Evolutionary conservation across 2,113 vertebrate species (phyloP), one percentile per base, ranked within the genome.

Genomic region (Mirza zaza): DNA sequence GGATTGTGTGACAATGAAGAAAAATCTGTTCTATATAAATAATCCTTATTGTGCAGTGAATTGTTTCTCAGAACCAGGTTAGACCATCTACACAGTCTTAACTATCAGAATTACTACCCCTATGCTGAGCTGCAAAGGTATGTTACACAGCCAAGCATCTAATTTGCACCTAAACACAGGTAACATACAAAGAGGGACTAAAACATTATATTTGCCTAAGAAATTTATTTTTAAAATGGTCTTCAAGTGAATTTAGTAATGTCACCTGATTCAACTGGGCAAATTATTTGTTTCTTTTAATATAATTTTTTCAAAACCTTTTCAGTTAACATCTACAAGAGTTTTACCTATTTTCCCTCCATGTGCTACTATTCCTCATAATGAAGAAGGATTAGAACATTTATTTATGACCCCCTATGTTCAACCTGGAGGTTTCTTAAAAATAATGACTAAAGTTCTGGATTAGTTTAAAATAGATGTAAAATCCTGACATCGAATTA

Each of bases 51-150:
- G 10, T 50, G 18, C 8, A 83, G 36, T 87, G 48, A 76, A 50
- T n/a, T 96, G 14, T 84, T 96, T 84, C 91, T 87, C 45, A 88
- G 36, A 82, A 81, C 34, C 11, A 61, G 21, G 2, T 95, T 82
- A 71, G 39, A 71, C 67, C 32, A 61, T 63, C 20, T 77, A 59
- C 10, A 5, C 4, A 55, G 11, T 0, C 59, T 81, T 88, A 90
- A 55, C 48, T 61, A 71, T 70, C 6, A 81, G 57, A 90, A 94
- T 27, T 42, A 65, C 25, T 61, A 17, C 23, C 15, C 83, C n/a
- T 3, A 52, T 27, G 45, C 25, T 59, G 34, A 68, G 8, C 21
- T 65, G 70, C 79, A 77, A 76, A 81, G 29, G 34, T 73, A 17
- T 67, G 42, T 27, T 39, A 25, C 11, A 10, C 17, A 45, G 29